Evolutionary conservation across 2,113 vertebrate species (phyloP).

Genomic region (Lophura nycthemera): DNA sequence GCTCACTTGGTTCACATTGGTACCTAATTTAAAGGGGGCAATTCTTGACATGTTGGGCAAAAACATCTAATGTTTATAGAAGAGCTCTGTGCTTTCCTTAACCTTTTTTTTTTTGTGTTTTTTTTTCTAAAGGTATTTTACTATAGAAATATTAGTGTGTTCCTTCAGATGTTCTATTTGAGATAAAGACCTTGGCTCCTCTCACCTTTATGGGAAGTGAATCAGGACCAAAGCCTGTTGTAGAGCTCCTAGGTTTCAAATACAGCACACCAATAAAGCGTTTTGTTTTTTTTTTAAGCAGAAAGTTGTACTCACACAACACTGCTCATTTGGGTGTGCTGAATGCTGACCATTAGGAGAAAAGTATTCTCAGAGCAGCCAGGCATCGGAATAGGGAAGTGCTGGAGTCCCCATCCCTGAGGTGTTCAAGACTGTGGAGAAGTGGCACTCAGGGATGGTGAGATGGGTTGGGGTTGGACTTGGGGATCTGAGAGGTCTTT

Average conservation of each 20-base stretch:
- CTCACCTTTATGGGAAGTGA: not conserved
- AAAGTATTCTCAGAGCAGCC: not conserved
- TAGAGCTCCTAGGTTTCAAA: not conserved
- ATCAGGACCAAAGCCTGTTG: not conserved
- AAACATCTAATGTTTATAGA: not conserved
- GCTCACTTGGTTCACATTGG: not conserved
- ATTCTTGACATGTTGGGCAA: not conserved
- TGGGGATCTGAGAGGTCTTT: no score
- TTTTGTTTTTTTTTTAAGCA: not conserved
- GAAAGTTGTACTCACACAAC: not conserved
- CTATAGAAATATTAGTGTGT: not conserved
- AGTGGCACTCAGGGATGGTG: no score
- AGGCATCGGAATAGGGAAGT: no score
- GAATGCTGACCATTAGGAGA: not conserved
- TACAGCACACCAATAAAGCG: not conserved
- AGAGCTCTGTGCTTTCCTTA: not conserved
- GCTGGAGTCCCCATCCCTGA: no score
- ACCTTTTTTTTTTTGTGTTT: not conserved
- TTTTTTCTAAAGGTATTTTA: not conserved
- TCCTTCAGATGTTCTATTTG: not conserved
- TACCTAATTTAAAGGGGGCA: not conserved
- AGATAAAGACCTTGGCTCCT: not conserved
- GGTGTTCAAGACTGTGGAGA: no score
- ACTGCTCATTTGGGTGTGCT: not conserved
- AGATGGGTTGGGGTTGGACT: no score